Conservation (phyloP, 2,113 vertebrate genomes). For the Atlantisia rogersi region DNA sequence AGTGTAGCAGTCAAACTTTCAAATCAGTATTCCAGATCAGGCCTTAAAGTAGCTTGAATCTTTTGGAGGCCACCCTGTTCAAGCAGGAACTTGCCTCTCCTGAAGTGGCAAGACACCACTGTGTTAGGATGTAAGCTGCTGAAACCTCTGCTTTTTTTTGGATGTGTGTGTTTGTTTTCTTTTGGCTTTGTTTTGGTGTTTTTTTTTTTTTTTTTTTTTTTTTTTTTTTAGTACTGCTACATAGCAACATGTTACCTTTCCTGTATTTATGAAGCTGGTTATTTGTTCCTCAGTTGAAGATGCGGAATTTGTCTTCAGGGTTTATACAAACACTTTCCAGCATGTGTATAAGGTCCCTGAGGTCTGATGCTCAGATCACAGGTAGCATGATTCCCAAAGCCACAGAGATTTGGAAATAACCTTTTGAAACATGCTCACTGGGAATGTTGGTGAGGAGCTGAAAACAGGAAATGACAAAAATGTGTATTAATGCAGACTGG, state of each 20-base stretch:
- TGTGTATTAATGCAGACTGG: neutral
- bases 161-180: no score
- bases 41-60: rapidly evolving
- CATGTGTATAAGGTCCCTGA: neutral
- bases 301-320: neutral
- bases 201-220: neutral
- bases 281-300: neutral
- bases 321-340: neutral
- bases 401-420: neutral
- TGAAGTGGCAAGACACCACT: neutral
- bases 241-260: rapidly evolving
- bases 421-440: neutral
- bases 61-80: neutral
- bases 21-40: neutral
- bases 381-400: neutral
- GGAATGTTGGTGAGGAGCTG: neutral
- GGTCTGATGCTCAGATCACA: neutral
- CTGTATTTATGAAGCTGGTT: neutral
- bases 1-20: neutral
- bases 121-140: neutral
- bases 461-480: neutral
- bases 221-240: neutral
- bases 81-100: neutral
- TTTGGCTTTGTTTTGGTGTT: no score
- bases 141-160: neutral